Evolutionary conservation across 2,797 vertebrate species (phyloP).

Genomic region (Pagetopsis macropterus): DNA sequence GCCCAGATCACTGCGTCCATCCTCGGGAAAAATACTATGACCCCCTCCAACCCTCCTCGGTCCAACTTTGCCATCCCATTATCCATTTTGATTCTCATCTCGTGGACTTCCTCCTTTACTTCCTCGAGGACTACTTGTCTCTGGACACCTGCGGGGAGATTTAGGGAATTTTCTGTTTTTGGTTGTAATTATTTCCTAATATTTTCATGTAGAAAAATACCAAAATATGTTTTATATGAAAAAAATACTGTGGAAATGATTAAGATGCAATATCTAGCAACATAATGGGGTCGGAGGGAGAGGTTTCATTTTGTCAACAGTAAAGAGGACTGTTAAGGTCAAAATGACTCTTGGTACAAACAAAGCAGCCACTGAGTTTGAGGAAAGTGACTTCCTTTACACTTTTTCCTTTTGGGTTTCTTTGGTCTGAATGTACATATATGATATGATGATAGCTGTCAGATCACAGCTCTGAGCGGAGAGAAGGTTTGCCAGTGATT

Average conservation of each 20-base stretch:
- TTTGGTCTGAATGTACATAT: constrained; percentile 70
- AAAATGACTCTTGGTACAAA: constrained; percentile 23
- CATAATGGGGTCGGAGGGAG: constrained; percentile 1
- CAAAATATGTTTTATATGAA: constrained; percentile 73
- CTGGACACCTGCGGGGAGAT: constrained; percentile 37
- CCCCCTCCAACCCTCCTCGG: constrained; percentile 64
- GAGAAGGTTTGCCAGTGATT: constrained; percentile 18
- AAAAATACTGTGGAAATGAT: constrained; percentile 41
- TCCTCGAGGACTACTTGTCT: constrained; percentile 46
- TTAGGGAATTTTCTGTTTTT: constrained; percentile 33
- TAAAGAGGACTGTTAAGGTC: not conserved
- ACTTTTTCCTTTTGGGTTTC: constrained; percentile 45
- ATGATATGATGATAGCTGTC: constrained; percentile 35
- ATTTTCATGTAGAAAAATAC: constrained; percentile 68
- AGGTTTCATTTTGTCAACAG: constrained; percentile 16
- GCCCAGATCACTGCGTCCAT: constrained; percentile 48
- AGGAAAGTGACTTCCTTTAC: constrained; percentile 38
- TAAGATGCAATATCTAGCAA: constrained; percentile 6
- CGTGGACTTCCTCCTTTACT: constrained; percentile 29
- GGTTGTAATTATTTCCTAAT: constrained; percentile 65
- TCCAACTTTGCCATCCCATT: constrained; percentile 36
- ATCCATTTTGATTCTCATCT: constrained; percentile 10
- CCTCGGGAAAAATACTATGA: constrained; percentile 41
- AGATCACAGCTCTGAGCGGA: constrained; percentile 46
- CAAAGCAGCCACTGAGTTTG: constrained; percentile 17